Percentiles rank a stretch among this genome's conserved stretches.
These are phyloP conservation scores for Pipistrellus pygmaeus DNA, from an alignment of 2,797 vertebrate species.

Conservation along the genomic window DNA sequence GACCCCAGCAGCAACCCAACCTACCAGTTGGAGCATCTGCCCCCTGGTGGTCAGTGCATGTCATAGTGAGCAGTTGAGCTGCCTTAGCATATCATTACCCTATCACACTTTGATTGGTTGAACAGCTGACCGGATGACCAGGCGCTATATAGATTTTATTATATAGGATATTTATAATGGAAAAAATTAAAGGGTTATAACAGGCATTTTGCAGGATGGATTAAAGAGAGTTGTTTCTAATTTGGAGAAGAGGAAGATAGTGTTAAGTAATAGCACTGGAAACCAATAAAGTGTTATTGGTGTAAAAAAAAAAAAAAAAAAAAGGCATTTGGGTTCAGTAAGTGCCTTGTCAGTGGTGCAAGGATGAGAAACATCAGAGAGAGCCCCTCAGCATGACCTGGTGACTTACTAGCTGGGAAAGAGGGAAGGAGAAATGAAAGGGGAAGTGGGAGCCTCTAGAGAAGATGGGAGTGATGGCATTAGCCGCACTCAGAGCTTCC, in stretches of 20 bases:
- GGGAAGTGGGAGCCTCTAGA: background rate
- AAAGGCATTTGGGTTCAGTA: background rate
- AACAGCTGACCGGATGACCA: too few species aligned
- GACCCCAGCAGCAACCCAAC: too few species aligned
- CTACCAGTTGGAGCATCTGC: too few species aligned
- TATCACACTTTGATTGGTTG: too few species aligned
- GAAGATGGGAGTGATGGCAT: background rate
- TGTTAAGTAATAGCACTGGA: background rate
- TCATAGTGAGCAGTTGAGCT: too few species aligned
- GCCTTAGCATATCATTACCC: too few species aligned
- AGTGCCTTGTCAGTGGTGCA: background rate
- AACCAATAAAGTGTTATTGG: background rate
- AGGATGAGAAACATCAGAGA: background rate
- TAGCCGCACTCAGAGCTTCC: background rate
- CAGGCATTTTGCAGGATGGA: background rate
- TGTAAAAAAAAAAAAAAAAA: background rate
- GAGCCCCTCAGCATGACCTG: background rate
- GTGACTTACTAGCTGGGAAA: background rate
- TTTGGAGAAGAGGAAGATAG: background rate
- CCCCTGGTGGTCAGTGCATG: too few species aligned
- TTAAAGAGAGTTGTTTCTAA: constrained; percentile 22
- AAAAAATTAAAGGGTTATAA: constrained; percentile 4
- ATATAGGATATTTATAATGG: background rate
- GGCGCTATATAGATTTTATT: too few species aligned
- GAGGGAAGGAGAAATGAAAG: background rate